Base-by-base conservation (phyloP, 2,797 vertebrate genomes). In the Helarctos malayanus region DNA sequence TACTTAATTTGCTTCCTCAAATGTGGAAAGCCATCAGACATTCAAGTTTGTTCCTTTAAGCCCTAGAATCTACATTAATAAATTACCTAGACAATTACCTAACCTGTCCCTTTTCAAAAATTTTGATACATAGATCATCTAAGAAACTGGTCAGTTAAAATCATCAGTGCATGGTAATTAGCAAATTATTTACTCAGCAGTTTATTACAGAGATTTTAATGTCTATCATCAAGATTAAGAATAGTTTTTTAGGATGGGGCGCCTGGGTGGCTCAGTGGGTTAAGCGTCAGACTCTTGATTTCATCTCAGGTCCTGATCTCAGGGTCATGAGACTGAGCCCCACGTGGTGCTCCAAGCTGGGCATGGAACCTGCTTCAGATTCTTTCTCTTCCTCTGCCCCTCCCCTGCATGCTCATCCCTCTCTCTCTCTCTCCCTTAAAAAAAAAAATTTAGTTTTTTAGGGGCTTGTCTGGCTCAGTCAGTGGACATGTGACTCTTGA, bases 131-230 rank as follows among this genome's bases (percentile, higher is more conserved):
- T 29, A 78, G n/a, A 85, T 94, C 27, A 90, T 61, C 68, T 83
- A 78, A 82, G n/a, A 95, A 96, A 75, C 38, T 35, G 32, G 7
- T 57, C 71, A 79, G 32, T 93, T 93, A 90, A 88, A 89, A 89
- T 88, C 84, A 78, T 69, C 79, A 79, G 21, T 71, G 8, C n/a
- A 76, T 86, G 13, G 23, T 93, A 96, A 83, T 94, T 61, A 94
- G 59, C 52, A 94, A 89, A 76, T 78, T 89, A 91, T 73, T 95
- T 96, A 54, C 38, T 76, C 35, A 56, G 76, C 27, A 63, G n/a
- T 76, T 85, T 89, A 45, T 95, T 92, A 80, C 14, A 69, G 23
- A 90, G 27, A 89, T 68, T 73, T 94, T 75, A 38, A 80, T 69
- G 89, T 90, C 38, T 88, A 4, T 91, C n/a, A 23, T 73, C 76